Conservation (phyloP, 37 sponge, comb jelly and placozoan species). For the Halisarca cf. caerulea region DNA sequence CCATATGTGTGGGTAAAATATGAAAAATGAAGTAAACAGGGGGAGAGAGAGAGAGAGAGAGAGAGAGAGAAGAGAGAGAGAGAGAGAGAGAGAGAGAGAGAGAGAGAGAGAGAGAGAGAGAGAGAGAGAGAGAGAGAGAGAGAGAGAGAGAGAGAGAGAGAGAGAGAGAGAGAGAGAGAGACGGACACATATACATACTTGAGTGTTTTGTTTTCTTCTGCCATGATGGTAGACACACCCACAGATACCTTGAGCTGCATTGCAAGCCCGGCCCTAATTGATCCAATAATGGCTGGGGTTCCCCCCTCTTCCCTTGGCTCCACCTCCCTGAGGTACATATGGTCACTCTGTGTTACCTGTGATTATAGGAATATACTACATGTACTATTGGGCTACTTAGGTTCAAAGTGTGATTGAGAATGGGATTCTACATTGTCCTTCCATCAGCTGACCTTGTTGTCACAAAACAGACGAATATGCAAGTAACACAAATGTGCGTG, state of each 20-base stretch:
- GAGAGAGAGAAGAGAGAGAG: slow-evolving; percentile 31
- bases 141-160: slow-evolving; percentile 29
- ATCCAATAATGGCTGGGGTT: slow-evolving; percentile 84
- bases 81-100: slow-evolving; percentile 31
- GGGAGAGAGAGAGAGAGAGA: slow-evolving; percentile 30
- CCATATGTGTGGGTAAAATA: slow-evolving; percentile 18
- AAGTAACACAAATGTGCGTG: background rate
- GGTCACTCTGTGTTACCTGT: slow-evolving; percentile 62
- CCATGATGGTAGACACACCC: slow-evolving; percentile 45
- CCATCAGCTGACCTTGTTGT: background rate
- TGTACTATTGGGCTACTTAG: background rate
- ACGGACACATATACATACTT: background rate
- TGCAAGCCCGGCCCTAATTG: slow-evolving; percentile 85
- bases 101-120: slow-evolving; percentile 49
- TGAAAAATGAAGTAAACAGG: background rate
- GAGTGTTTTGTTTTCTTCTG: slow-evolving; percentile 29
- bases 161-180: slow-evolving; percentile 36
- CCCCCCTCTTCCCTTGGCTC: slow-evolving; percentile 92
- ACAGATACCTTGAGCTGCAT: slow-evolving; percentile 81
- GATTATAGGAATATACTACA: background rate
- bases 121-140: slow-evolving; percentile 17
- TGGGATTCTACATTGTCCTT: background rate
- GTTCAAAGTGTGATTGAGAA: background rate
- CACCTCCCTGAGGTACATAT: slow-evolving; percentile 71
- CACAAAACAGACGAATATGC: background rate